phyloP scores from a whole-genome alignment of 2,888 invertebrate genomes.

The Eristalis arbustorum region DNA sequence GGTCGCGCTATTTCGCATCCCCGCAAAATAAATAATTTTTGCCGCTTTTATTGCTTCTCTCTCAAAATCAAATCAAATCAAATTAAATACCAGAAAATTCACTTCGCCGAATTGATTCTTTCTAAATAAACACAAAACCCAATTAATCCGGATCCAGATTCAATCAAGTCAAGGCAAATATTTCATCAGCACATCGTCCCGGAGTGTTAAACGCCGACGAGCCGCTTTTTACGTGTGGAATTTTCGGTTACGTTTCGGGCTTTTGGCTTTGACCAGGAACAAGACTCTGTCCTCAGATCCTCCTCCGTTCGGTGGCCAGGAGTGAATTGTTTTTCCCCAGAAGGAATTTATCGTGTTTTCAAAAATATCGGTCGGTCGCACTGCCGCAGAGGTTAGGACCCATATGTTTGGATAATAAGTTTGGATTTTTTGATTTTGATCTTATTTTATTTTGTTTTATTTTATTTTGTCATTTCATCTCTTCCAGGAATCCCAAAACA shows the following conservation, averaged over 20 bases:
- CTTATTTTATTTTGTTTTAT: background rate
- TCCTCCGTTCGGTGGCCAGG: background rate
- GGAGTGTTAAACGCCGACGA: slow-evolving; percentile 29
- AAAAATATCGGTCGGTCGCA: background rate
- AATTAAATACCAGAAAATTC: slow-evolving; percentile 34
- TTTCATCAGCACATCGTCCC: slow-evolving; percentile 28
- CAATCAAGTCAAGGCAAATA: slow-evolving; percentile 2
- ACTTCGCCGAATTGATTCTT: background rate
- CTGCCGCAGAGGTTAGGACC: background rate
- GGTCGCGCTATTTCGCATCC: slow-evolving; percentile 77
- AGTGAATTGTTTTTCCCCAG: background rate
- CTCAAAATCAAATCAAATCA: slow-evolving; percentile 28
- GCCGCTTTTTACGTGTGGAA: slow-evolving; percentile 50
- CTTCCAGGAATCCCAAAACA: background rate
- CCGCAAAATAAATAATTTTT: slow-evolving; percentile 73
- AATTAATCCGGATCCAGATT: slow-evolving; percentile 24
- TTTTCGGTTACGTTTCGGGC: slow-evolving; percentile 40
- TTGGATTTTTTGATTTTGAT: background rate
- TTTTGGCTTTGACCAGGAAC: slow-evolving; percentile 21
- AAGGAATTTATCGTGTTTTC: background rate
- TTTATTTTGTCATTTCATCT: background rate
- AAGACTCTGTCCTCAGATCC: slow-evolving; percentile 18
- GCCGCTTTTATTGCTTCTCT: slow-evolving; percentile 74
- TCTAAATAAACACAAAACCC: slow-evolving; percentile 25
- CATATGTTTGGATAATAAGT: slow-evolving; percentile 43